Evolutionary conservation across 2,113 vertebrate genomes (phyloP).

Genomic region (Amphilophus citrinellus): DNA sequence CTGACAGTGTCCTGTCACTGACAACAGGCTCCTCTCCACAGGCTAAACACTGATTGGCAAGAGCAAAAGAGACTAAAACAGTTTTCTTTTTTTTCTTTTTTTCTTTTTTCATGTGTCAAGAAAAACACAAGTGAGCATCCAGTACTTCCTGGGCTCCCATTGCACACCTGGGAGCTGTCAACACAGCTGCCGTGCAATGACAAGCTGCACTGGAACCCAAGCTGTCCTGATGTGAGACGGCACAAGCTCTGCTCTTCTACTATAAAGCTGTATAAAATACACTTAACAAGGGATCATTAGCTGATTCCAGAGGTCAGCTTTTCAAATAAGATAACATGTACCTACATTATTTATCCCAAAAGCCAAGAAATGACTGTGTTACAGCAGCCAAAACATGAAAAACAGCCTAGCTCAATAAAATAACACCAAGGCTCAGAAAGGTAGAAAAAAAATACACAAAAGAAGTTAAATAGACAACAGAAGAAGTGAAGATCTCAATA

Average conservation of each 20-base stretch:
- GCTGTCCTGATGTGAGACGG: neutral
- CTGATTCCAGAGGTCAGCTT: neutral
- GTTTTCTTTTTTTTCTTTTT: conserved; percentile 15
- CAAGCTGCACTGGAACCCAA: neutral
- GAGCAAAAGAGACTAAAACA: neutral
- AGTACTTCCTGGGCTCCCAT: neutral
- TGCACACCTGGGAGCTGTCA: conserved; percentile 37
- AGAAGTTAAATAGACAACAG: neutral
- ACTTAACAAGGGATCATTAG: neutral
- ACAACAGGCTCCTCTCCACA: conserved; percentile 44
- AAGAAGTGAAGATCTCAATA: neutral
- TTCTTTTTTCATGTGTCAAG: conserved; percentile 37
- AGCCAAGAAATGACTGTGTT: neutral
- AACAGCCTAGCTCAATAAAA: neutral
- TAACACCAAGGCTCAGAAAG: neutral
- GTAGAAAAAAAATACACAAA: neutral
- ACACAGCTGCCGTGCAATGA: conserved; percentile 11
- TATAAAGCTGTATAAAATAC: neutral
- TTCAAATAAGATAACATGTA: neutral
- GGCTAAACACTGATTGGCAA: conserved; percentile 32
- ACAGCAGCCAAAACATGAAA: neutral
- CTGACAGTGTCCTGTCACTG: conserved; percentile 38
- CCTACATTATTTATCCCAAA: neutral
- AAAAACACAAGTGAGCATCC: conserved; percentile 36
- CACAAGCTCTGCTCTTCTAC: neutral